Percentiles rank a stretch among this genome's conserved stretches.
These are phyloP conservation scores for Balaeniceps rex DNA, from an alignment of 2,113 vertebrate genomes.

Conservation along the genomic window DNA sequence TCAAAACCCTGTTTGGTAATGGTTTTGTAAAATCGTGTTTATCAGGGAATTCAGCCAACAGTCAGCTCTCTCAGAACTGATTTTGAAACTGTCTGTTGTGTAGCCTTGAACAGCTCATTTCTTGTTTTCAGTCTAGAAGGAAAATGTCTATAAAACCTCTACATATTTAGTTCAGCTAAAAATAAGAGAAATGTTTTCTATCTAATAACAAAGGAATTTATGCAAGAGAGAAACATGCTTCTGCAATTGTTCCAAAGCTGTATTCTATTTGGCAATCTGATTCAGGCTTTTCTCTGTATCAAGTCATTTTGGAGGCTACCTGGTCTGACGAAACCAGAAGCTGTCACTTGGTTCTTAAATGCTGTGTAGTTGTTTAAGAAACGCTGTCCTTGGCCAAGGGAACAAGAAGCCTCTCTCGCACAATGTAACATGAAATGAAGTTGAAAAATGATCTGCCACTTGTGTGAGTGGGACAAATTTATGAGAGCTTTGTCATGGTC, in stretches of 20 bases:
- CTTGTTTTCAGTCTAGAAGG: not conserved
- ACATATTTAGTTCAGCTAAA: not conserved
- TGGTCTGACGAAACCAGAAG: not conserved
- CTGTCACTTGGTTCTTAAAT: not conserved
- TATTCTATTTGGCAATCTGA: not conserved
- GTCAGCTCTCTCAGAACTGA: not conserved
- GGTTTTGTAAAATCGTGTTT: not conserved
- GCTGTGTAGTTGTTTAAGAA: not conserved
- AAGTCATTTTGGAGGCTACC: not conserved
- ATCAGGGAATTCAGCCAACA: not conserved
- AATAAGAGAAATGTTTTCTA: not conserved
- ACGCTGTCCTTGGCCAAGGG: not conserved
- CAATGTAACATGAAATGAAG: not conserved
- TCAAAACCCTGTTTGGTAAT: not conserved
- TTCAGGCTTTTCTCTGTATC: not conserved
- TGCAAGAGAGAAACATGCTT: not conserved
- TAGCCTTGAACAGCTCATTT: not conserved
- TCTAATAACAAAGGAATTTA: not conserved
- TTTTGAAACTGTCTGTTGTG: not conserved
- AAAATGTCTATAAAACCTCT: not conserved
- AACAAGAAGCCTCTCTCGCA: constrained; percentile 6
- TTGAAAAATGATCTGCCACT: constrained; percentile 58
- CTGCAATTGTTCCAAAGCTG: not conserved
- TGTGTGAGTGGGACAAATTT: not conserved
- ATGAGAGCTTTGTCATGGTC: constrained; percentile 18